Evolutionary conservation across 2,113 vertebrate species (phyloP).

Genomic region (Colossoma macropomum): DNA sequence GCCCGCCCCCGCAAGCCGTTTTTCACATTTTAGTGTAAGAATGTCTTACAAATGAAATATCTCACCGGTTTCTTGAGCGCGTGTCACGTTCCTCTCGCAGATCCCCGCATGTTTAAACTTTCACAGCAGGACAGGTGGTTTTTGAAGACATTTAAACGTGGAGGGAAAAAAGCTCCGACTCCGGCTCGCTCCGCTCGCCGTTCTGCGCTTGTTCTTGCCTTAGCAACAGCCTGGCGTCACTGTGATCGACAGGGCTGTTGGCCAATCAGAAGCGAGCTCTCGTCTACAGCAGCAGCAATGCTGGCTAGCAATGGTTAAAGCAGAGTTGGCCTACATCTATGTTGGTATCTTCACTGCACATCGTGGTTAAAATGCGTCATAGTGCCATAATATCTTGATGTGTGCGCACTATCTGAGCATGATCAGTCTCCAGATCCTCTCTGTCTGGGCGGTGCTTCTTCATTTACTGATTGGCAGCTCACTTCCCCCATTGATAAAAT

Average conservation of each 20-base stretch:
- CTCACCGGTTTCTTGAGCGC: slow-evolving; percentile 30
- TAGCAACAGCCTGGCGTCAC: slow-evolving; percentile 64
- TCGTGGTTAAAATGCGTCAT: not conserved
- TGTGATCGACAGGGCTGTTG: slow-evolving; percentile 43
- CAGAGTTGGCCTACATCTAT: not conserved
- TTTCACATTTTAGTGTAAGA: not conserved
- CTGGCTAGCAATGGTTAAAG: not conserved
- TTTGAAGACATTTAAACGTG: not conserved
- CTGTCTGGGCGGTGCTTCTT: not conserved
- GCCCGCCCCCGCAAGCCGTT: slow-evolving; percentile 15
- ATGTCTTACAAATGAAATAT: not conserved
- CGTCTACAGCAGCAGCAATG: not conserved
- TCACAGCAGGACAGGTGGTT: not conserved
- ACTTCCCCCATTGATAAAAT: slow-evolving; percentile 26
- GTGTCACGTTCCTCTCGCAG: not conserved
- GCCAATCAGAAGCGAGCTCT: slow-evolving; percentile 41
- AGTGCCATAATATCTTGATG: not conserved
- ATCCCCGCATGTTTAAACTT: slow-evolving; percentile 14
- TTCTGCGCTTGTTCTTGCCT: slow-evolving; percentile 54
- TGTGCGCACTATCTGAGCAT: not conserved
- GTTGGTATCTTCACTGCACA: not conserved
- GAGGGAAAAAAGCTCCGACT: not conserved
- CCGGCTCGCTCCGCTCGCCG: not conserved
- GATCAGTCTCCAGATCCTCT: not conserved
- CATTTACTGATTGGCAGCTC: not conserved